These are phyloP conservation scores for Cheilosia urbana DNA, from an alignment of 2,888 invertebrate species.

Conservation along the genomic window DNA sequence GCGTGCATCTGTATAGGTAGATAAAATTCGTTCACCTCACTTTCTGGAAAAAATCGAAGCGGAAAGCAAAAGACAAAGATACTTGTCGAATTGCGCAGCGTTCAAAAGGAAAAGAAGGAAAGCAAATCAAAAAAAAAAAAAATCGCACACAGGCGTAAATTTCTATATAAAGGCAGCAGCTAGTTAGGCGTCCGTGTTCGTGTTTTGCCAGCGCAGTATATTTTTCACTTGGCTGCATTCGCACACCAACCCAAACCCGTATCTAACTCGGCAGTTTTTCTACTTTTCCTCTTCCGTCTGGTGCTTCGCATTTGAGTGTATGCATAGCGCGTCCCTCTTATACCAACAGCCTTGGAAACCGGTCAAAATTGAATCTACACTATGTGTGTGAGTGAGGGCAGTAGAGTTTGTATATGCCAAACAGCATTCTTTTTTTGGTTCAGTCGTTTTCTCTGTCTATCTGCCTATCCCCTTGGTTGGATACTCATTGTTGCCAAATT, in stretches of 20 bases:
- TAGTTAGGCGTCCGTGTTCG: not conserved
- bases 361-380: slow-evolving; percentile 53
- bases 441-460: slow-evolving; percentile 7
- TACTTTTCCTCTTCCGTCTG: slow-evolving; percentile 57
- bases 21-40: slow-evolving; percentile 73
- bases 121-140: slow-evolving; percentile 62
- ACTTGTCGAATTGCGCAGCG: slow-evolving; percentile 62
- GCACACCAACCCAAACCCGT: slow-evolving; percentile 31
- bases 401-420: slow-evolving; percentile 46
- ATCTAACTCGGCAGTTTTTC: slow-evolving; percentile 51
- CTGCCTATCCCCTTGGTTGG: slow-evolving; percentile 41
- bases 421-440: slow-evolving; percentile 30
- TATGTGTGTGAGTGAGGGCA: slow-evolving; percentile 52
- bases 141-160: slow-evolving; percentile 26
- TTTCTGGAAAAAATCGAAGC: slow-evolving; percentile 72
- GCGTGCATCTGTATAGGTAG: slow-evolving; percentile 21
- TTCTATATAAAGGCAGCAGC: slow-evolving; percentile 35
- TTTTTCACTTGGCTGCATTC: slow-evolving; percentile 63
- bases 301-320: slow-evolving; percentile 48
- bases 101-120: slow-evolving; percentile 66
- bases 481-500: slow-evolving; percentile 64
- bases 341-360: slow-evolving; percentile 68
- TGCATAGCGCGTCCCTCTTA: slow-evolving; percentile 71
- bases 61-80: slow-evolving; percentile 63
- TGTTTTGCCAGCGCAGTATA: slow-evolving; percentile 71